Evolutionary conservation across 1,140 invertebrate genomes (phyloP), one percentile per base, ranked within the genome.

Genomic region (Drosophila kepulauana): DNA sequence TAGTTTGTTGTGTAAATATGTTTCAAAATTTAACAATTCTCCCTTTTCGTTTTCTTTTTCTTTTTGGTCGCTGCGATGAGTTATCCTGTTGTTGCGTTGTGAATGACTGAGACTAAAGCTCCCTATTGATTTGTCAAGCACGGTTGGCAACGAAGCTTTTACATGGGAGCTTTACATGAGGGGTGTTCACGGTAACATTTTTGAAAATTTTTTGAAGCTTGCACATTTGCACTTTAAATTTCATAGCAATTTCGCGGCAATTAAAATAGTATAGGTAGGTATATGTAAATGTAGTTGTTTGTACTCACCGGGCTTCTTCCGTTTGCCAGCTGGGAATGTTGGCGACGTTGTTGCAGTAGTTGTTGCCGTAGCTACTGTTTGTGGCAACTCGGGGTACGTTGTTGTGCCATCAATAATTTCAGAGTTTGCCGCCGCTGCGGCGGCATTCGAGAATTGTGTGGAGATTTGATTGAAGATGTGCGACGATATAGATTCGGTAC

Each of bases 351-450:
- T 20, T 25, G 51, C 6, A 33, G 48, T 25, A 25, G 20, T 33
- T 33, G 33, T 8, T 1, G 35, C 13, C 13, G 51, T 10, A 28
- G 48, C 33, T 10, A 63, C 74, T 3, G 74, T 72, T 13, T 56
- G 71, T 33, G 82, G 65, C 7, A 30, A 8, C 6, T 82, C 82
- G n/a, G 82, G 76, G 45, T 82, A 81, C 4, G 73, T 68, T 28
- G 79, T 92, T 13, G 91, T 86, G 3, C 91, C 91, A 20, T 91
- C 79, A 20, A 92, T 90, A 10, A 91, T 81, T n/a, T 89, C 85
- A 2, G 88, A 89, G 2, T 79, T 54, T 1, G 88, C 76, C 3
- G 88, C 88, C 5, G 88, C 88, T 3, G 84, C 82, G 5, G 90
- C 90, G 0, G 90, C 91, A 38, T 91, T 91, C 0, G 91, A 87